Conservation (phyloP, 2,888 invertebrate genomes). For the Drosophila niveifrons region DNA sequence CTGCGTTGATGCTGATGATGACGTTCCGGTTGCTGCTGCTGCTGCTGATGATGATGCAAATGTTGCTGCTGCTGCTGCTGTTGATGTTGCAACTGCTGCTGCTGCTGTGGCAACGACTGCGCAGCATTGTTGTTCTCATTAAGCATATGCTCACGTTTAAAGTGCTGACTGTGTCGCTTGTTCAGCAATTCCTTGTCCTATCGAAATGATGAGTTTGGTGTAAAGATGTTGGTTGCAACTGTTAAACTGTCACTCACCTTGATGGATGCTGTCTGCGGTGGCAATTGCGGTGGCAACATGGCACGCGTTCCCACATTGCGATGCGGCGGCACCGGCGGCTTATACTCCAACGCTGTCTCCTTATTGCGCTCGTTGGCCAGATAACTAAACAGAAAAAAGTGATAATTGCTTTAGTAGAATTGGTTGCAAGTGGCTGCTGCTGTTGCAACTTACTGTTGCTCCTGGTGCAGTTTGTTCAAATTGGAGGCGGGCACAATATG, state of each 20-base stretch:
- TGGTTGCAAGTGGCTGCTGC: too few relatives aligned
- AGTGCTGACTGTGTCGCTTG: conserved; percentile 69
- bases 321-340: conserved; percentile 95
- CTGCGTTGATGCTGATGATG: conserved; percentile 71
- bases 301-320: conserved; percentile 88
- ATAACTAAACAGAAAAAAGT: conserved; percentile 84
- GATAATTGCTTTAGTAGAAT: not conserved
- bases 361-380: conserved; percentile 81
- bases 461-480: conserved; percentile 79
- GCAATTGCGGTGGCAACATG: conserved; percentile 69
- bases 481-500: conserved; percentile 74
- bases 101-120: conserved; percentile 33
- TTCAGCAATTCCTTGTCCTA: conserved; percentile 58
- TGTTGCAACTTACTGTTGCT: conserved; percentile 62
- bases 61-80: conserved; percentile 25
- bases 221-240: not conserved
- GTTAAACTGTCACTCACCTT: conserved; percentile 26
- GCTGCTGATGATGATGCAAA: conserved; percentile 42
- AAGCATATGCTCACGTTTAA: conserved; percentile 69
- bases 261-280: conserved; percentile 27
- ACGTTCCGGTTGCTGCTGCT: conserved; percentile 40
- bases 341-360: conserved; percentile 89
- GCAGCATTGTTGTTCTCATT: conserved; percentile 50
- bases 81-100: conserved; percentile 46
- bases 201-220: not conserved